A percentile compares a stretch with the other conserved stretches of the same genome.
These are phyloP conservation scores for Standfussiana lucernea DNA, from an alignment of 2,888 invertebrate species.

Conservation along the genomic window DNA sequence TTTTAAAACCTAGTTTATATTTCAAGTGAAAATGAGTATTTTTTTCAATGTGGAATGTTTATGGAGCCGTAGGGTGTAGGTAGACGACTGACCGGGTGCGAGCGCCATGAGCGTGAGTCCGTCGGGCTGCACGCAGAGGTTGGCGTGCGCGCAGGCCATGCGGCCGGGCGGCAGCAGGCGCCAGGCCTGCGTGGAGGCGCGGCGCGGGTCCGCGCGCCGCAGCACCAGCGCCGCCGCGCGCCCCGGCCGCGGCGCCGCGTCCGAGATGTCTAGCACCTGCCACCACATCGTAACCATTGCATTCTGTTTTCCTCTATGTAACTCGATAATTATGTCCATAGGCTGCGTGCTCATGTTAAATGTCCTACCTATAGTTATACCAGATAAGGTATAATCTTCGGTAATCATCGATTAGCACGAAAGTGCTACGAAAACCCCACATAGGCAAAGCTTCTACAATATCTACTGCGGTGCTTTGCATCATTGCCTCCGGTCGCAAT, in stretches of 20 bases:
- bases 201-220: slow-evolving; percentile 95
- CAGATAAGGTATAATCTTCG: background rate
- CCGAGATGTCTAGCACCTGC: slow-evolving; percentile 96
- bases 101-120: slow-evolving; percentile 90
- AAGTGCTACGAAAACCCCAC: background rate
- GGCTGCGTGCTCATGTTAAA: background rate
- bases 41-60: too few species aligned
- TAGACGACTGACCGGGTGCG: too few species aligned
- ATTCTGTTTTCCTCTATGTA: background rate
- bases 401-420: too few species aligned
- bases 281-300: background rate
- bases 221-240: slow-evolving; percentile 93
- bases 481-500: too few species aligned
- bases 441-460: too few species aligned
- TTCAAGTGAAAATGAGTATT: too few species aligned
- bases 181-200: slow-evolving; percentile 98
- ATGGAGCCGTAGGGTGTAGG: too few species aligned
- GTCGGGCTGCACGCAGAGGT: slow-evolving; percentile 94
- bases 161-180: slow-evolving; percentile 92
- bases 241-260: slow-evolving; percentile 96
- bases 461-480: too few species aligned
- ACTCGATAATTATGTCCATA: background rate
- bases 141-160: slow-evolving; percentile 96
- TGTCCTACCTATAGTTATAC: background rate
- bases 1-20: too few species aligned